Evolutionary conservation across 2,113 vertebrate species (phyloP).

Genomic region (Tautogolabrus adspersus): DNA sequence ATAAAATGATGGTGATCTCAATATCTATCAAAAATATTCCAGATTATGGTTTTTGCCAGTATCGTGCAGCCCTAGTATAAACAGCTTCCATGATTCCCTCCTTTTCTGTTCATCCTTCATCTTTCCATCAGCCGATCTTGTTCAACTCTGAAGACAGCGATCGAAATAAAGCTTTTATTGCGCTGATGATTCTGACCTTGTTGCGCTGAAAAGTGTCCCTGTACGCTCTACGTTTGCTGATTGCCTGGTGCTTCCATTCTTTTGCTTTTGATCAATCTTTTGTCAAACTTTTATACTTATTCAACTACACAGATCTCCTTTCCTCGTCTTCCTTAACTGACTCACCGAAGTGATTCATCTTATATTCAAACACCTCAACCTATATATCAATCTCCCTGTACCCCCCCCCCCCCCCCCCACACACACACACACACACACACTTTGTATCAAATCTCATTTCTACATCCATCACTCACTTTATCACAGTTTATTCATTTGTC

Average conservation of each 20-base stretch:
- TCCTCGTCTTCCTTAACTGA: background rate
- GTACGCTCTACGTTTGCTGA: background rate
- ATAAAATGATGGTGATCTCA: too few species aligned
- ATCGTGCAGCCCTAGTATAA: background rate
- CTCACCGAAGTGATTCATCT: background rate
- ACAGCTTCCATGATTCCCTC: background rate
- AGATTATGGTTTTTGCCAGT: too few species aligned
- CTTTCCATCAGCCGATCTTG: too few species aligned
- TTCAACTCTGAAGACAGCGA: background rate
- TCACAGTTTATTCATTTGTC: slow-evolving; percentile 26
- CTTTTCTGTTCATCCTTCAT: background rate
- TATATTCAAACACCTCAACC: background rate
- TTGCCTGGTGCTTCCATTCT: background rate
- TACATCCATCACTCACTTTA: slow-evolving; percentile 13
- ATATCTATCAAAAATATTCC: too few species aligned
- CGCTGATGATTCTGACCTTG: background rate
- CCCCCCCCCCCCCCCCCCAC: background rate
- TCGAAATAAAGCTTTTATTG: background rate
- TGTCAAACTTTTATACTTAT: too few species aligned
- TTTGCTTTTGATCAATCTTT: background rate
- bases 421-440: too few species aligned
- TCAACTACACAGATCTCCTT: background rate
- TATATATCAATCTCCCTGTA: background rate
- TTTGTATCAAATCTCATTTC: background rate
- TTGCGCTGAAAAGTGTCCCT: background rate